Percentiles rank a stretch among this genome's conserved stretches.
phyloP scores from a whole-genome alignment of 2,113 vertebrate species.

The Pelobates fuscus region DNA sequence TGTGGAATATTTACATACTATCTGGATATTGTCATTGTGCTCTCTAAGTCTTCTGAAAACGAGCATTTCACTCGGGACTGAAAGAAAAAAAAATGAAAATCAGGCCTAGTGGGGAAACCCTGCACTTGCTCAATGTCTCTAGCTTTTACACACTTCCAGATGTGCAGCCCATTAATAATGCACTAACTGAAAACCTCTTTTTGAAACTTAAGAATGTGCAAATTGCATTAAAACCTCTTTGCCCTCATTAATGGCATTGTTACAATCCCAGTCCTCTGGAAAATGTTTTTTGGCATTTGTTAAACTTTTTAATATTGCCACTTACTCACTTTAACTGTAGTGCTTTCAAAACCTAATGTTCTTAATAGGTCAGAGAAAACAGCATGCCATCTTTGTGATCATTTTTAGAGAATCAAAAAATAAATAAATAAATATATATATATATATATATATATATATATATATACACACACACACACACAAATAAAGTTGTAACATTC shows the following conservation, averaged over 20 bases:
- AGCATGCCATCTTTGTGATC: constrained; percentile 72
- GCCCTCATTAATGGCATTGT: constrained; percentile 82
- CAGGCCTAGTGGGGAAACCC: constrained; percentile 71
- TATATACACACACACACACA: too few species aligned
- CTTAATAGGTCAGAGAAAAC: constrained; percentile 71
- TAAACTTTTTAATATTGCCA: constrained; percentile 78
- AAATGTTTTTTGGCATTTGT: constrained; percentile 82
- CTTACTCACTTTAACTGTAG: constrained; percentile 78
- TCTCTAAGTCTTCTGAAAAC: constrained; percentile 70
- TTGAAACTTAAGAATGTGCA: constrained; percentile 82
- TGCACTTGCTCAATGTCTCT: constrained; percentile 77
- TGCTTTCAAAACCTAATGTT: constrained; percentile 72
- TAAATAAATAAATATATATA: too few species aligned
- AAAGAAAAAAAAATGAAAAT: constrained; percentile 60
- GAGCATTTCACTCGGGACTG: constrained; percentile 67
- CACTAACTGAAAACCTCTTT: constrained; percentile 77
- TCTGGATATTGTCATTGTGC: constrained; percentile 77
- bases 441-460: too few species aligned
- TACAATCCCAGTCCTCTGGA: constrained; percentile 75
- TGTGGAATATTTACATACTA: constrained; percentile 67
- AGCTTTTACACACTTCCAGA: constrained; percentile 79
- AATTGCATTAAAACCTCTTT: constrained; percentile 85
- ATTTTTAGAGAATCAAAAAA: constrained; percentile 60
- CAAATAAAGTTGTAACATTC: constrained; percentile 59
- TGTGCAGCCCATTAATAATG: constrained; percentile 79